Evolutionary conservation across 2,113 vertebrate species (phyloP).

Genomic region (Python bivittatus): DNA sequence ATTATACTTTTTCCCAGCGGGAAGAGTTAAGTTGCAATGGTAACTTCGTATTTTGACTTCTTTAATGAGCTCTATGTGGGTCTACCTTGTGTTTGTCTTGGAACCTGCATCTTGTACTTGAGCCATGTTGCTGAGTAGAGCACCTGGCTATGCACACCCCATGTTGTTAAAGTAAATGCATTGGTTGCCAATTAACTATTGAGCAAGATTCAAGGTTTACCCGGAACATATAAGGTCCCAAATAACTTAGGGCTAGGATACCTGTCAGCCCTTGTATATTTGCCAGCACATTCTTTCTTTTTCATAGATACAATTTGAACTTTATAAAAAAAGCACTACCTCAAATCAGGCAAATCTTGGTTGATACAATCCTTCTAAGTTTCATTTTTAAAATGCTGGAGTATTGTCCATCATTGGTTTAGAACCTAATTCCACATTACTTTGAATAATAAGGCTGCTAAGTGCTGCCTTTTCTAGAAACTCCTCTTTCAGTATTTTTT

Average conservation of each 20-base stretch:
- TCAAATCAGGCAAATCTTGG: constrained; percentile 20
- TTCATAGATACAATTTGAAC: constrained; percentile 1
- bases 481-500: neutral
- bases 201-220: no score
- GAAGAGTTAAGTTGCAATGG: no score
- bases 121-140: no score
- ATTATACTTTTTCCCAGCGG: no score
- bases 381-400: constrained; percentile 10
- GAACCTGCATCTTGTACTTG: no score
- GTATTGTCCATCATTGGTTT: constrained; percentile 37
- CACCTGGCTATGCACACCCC: no score
- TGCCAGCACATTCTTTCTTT: neutral
- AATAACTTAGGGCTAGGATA: neutral
- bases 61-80: no score
- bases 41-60: no score
- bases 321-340: neutral
- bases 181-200: no score
- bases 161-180: no score
- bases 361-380: constrained; percentile 15
- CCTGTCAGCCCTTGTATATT: neutral
- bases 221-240: no score
- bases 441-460: constrained; percentile 20
- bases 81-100: no score
- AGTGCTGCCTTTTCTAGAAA: constrained; percentile 30
- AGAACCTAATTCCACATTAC: constrained; percentile 32